Evolutionary conservation across 2,797 vertebrate genomes (phyloP), one percentile per base, ranked within the genome.

Genomic region (Spinus olivaceus): DNA sequence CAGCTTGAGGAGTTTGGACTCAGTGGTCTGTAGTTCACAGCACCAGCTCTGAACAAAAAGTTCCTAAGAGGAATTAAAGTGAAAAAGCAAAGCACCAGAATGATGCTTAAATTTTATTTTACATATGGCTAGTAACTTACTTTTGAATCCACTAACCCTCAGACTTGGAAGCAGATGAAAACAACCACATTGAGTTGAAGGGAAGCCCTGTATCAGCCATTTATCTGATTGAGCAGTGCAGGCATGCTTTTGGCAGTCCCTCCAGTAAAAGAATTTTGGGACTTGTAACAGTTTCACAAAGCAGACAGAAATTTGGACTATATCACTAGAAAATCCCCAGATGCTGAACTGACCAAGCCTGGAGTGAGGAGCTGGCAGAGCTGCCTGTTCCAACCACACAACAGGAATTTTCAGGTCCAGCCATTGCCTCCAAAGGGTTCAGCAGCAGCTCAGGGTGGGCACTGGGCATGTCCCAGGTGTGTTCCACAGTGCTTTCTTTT

Each of bases 1-100:
- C 78, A 90, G 95, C 46, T 8, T 95, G 89, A 96, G 66, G 63
- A 81, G 90, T 93, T 92, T 66, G 53, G 46, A 88, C 81, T 81
- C 53, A 27, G 82, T 70, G 89, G 78, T 86, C 86, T 92, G 93
- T 60, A 51, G 69, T 57, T 59, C 33, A 16, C 59, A 76, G 84
- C 47, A 83, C n/a, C 33, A 67, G 42, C 74, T 92, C 86, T 50
- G 41, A 82, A 82, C 71, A 69, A 91, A 95, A 94, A 79, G 77
- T 95, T 96, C 74, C 3, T 73, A 65, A 83, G 84, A 90, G 51
- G 91, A 92, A 88, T 95, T 83, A 35, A 76, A 80, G 33, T 73
- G 64, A 91, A 82, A 95, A 66, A 46, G 63, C 70, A 71, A 67
- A 92, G 88, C 56, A 16, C n/a, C 37, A 35, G 73, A 86, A 53